Evolutionary conservation across 2,797 vertebrate species (phyloP).

Genomic region (Scarus forsteni): DNA sequence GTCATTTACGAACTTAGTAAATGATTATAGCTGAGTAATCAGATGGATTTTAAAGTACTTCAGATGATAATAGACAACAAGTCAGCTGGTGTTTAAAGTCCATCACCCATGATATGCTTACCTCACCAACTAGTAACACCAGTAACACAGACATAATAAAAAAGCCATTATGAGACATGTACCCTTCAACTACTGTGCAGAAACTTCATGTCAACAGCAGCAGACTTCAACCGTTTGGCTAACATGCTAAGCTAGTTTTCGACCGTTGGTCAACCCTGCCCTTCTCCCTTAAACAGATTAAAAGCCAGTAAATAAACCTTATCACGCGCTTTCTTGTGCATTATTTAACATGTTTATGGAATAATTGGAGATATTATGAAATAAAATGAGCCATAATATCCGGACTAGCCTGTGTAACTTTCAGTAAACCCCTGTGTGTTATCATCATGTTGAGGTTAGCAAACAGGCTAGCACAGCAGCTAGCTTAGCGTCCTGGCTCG

Average conservation of each 20-base stretch:
- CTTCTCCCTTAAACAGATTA: slow-evolving; percentile 51
- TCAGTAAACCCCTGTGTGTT: slow-evolving; percentile 40
- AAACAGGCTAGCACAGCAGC: slow-evolving; percentile 53
- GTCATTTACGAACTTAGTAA: no score
- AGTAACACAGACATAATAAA: no score
- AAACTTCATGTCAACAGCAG: slow-evolving; percentile 30
- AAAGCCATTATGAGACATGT: no score
- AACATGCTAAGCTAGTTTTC: slow-evolving; percentile 50
- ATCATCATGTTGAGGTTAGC: slow-evolving; percentile 57
- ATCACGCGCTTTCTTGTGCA: background rate
- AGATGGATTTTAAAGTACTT: no score
- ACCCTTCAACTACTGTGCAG: background rate
- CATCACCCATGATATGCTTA: no score
- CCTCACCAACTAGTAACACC: no score
- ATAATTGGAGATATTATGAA: rapidly evolving
- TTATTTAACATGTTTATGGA: background rate
- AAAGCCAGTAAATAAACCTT: background rate
- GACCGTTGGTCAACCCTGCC: slow-evolving; percentile 39
- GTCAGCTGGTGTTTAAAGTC: no score
- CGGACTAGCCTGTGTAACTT: slow-evolving; percentile 50
- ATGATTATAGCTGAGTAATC: no score
- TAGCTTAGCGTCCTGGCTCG: slow-evolving; percentile 53
- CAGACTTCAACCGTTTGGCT: slow-evolving; percentile 1
- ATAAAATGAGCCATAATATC: background rate
- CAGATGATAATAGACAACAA: no score